Percentiles rank a stretch among this genome's conserved stretches.
phyloP scores from a whole-genome alignment of 2,113 vertebrate genomes.

The Cebidichthys violaceus region DNA sequence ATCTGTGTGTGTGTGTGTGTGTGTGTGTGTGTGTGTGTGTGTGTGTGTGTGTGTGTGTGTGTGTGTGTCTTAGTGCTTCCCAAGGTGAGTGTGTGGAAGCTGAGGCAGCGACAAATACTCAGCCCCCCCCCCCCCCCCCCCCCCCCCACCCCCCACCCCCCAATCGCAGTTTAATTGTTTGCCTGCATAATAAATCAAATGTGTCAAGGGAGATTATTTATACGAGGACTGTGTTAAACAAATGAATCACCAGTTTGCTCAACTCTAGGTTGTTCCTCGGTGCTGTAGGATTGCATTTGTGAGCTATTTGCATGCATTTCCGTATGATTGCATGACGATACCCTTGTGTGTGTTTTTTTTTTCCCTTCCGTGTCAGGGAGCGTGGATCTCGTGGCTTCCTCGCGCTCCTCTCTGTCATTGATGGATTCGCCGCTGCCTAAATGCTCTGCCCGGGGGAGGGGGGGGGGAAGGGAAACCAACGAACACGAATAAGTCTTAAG shows the following conservation, averaged over 20 bases:
- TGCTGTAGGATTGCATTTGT: constrained; percentile 2
- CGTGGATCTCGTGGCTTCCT: constrained; percentile 5
- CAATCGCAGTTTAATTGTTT: constrained; percentile 77
- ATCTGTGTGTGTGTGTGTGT: constrained; percentile 36
- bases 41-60: constrained; percentile 46
- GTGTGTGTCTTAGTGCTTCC: constrained; percentile 15
- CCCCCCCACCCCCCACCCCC: constrained; percentile 28
- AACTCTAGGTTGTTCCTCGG: constrained; percentile 28
- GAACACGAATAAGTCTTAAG: constrained; percentile 50
- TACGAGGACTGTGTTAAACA: constrained; percentile 69
- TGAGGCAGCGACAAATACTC: constrained; percentile 67
- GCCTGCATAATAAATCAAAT: constrained; percentile 80
- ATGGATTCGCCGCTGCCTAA: constrained; percentile 49
- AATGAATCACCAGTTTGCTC: constrained; percentile 72
- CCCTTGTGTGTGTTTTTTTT: constrained; percentile 5
- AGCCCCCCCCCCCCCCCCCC: constrained; percentile 29
- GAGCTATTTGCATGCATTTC: constrained; percentile 16
- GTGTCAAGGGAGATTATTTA: constrained; percentile 77
- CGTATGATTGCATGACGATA: constrained; percentile 15
- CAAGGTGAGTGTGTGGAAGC: constrained; percentile 57
- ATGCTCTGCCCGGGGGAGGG: constrained; percentile 9
- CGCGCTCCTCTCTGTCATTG: constrained; percentile 38
- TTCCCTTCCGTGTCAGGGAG: constrained; percentile 14
- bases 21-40: constrained; percentile 24
- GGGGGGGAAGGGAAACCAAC: constrained; percentile 43